These are phyloP conservation scores for Parnassius orleans DNA, from an alignment of 2,888 invertebrate genomes.

Conservation along the genomic window DNA sequence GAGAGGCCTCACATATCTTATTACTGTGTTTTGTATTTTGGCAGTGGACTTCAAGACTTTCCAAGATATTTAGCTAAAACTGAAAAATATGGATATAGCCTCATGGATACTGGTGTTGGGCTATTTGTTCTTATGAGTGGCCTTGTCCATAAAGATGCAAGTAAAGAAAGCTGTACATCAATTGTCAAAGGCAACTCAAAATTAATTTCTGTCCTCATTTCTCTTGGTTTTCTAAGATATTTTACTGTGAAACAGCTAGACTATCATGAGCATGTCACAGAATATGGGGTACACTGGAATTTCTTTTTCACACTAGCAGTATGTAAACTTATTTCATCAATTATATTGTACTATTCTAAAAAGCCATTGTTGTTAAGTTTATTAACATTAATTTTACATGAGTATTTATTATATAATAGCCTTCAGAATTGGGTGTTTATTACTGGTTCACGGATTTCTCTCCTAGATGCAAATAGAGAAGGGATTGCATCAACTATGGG, in stretches of 20 bases:
- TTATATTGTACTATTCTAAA: constrained; percentile 79
- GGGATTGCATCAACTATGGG: constrained; percentile 93
- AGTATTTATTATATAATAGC: constrained; percentile 82
- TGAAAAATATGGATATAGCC: constrained; percentile 89
- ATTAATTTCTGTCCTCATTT: constrained; percentile 57
- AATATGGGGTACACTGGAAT: constrained; percentile 99
- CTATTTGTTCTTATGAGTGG: constrained; percentile 92
- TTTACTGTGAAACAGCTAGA: constrained; percentile 82
- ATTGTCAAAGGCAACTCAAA: constrained; percentile 60
- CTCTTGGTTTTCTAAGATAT: constrained; percentile 84
- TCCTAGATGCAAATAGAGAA: constrained; percentile 93
- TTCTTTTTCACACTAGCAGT: constrained; percentile 96
- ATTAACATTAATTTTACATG: constrained; percentile 82
- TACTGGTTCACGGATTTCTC: constrained; percentile 73
- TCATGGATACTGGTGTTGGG: constrained; percentile 98
- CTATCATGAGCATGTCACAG: constrained; percentile 93
- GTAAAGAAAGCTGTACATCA: constrained; percentile 44
- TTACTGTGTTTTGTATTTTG: constrained; percentile 91
- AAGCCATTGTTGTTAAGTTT: constrained; percentile 79
- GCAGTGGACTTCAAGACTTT: constrained; percentile 95
- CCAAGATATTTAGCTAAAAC: constrained; percentile 94
- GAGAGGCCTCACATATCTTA: constrained; percentile 85
- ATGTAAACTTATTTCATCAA: constrained; percentile 87
- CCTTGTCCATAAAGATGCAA: constrained; percentile 80
- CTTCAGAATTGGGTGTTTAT: constrained; percentile 87